Percentiles rank a stretch among this genome's conserved stretches.
Conservation (phyloP, 2,797 vertebrate genomes). For the Oryzias sinensis region DNA sequence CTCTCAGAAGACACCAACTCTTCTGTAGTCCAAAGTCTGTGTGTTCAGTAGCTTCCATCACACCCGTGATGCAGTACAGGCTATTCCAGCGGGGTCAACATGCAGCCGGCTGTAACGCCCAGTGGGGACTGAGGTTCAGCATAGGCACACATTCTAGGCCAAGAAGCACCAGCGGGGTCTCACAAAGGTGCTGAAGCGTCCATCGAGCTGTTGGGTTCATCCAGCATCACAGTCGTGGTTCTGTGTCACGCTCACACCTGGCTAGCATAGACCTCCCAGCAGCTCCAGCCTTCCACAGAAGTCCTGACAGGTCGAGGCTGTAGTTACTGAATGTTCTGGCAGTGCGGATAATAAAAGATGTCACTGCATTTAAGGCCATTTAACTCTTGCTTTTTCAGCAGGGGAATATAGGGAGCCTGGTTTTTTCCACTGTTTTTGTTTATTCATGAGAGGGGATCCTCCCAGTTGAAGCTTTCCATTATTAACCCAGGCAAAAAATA, state of each 20-base stretch:
- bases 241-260: slow-evolving; percentile 52
- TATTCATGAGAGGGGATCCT: slow-evolving; percentile 62
- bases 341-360: slow-evolving; percentile 56
- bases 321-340: slow-evolving; percentile 34
- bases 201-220: slow-evolving; percentile 20
- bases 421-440: slow-evolving; percentile 82
- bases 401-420: slow-evolving; percentile 76
- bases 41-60: slow-evolving; percentile 14
- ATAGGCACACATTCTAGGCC: slow-evolving; percentile 10
- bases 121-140: slow-evolving; percentile 4
- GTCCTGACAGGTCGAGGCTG: slow-evolving; percentile 53
- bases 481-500: slow-evolving; percentile 52
- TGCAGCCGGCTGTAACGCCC: slow-evolving; percentile 30
- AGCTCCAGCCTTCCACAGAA: slow-evolving; percentile 28
- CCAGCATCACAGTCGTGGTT: slow-evolving; percentile 37
- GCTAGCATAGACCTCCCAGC: slow-evolving; percentile 54
- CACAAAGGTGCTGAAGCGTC: slow-evolving; percentile 43
- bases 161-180: slow-evolving; percentile 23
- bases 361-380: slow-evolving; percentile 46
- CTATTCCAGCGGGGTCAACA: slow-evolving; percentile 34
- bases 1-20: too few relatives aligned
- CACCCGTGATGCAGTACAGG: slow-evolving; percentile 14
- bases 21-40: not conserved
- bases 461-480: slow-evolving; percentile 68
- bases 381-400: slow-evolving; percentile 45